A percentile compares a stretch with the other conserved stretches of the same genome.
Evolutionary conservation across 2,113 vertebrate genomes (phyloP).

Genomic region (Myxocyprinus asiaticus): DNA sequence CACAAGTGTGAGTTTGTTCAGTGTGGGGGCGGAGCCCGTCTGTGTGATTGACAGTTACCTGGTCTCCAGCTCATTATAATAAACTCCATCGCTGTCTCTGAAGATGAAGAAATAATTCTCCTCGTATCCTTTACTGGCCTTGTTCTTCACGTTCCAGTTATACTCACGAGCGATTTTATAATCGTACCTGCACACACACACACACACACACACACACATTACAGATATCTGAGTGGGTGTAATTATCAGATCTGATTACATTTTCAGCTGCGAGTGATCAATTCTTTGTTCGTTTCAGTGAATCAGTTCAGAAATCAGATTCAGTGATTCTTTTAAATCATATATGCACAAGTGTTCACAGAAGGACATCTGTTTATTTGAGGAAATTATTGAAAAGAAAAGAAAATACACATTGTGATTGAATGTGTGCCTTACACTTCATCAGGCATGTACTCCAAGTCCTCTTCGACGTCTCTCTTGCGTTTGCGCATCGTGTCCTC

Average conservation of each 20-base stretch:
- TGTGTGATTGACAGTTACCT: conserved; percentile 68
- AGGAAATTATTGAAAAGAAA: no score
- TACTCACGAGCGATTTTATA: conserved; percentile 96
- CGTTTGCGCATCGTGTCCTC: conserved; percentile 90
- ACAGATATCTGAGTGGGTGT: background rate
- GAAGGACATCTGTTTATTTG: no score
- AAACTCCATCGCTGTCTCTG: conserved; percentile 89
- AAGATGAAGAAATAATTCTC: conserved; percentile 98
- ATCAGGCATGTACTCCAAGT: conserved; percentile 87
- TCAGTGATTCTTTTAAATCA: no score
- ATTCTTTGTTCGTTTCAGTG: no score
- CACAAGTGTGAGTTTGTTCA: background rate
- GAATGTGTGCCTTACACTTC: conserved; percentile 79
- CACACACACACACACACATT: background rate
- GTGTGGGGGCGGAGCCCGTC: background rate
- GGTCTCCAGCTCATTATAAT: conserved; percentile 95
- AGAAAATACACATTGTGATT: no score
- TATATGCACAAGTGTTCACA: no score
- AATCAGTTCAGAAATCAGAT: no score
- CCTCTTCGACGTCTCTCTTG: conserved; percentile 89
- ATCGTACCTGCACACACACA: conserved; percentile 79
- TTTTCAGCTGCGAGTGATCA: no score
- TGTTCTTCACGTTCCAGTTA: conserved; percentile 98
- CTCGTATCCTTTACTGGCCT: conserved; percentile 95
- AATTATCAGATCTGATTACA: no score